phyloP scores from a whole-genome alignment of 2,888 invertebrate genomes.

The Eupithecia centaureata region DNA sequence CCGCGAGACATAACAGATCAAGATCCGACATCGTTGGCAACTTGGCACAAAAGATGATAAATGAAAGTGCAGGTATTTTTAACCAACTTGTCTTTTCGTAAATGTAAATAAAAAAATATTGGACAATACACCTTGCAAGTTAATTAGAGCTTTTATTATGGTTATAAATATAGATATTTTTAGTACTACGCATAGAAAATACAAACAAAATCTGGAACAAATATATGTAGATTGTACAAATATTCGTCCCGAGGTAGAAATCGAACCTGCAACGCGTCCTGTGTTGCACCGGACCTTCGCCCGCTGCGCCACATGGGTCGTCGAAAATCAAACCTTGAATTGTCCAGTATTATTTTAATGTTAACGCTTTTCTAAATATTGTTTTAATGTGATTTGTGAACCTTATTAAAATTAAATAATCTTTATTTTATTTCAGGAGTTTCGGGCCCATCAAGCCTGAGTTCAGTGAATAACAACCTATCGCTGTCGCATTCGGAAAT shows the following conservation, averaged over 20 bases:
- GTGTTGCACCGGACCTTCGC: no score
- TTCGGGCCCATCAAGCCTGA: conserved; percentile 70
- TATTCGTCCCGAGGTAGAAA: no score
- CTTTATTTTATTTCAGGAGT: conserved; percentile 32
- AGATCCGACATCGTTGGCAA: conserved; percentile 78
- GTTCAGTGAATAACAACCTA: conserved; percentile 63
- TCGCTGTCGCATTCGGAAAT: conserved; percentile 76
- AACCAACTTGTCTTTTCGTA: neutral
- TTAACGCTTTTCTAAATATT: neutral
- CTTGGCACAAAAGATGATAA: conserved; percentile 72
- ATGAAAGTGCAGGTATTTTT: conserved; percentile 69
- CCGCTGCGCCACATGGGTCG: no score
- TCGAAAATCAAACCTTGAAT: no score
- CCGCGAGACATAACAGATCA: conserved; percentile 72
- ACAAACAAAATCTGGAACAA: no score
- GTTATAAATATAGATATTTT: no score
- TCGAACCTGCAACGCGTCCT: no score
- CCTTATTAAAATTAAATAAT: neutral
- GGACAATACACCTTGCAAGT: no score
- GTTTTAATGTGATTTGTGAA: neutral
- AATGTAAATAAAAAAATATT: no score
- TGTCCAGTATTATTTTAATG: neutral
- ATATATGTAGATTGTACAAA: no score
- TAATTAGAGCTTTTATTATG: no score
- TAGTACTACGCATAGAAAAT: no score